Conservation (phyloP, 1,140 invertebrate genomes). For the Scylla paramamosain region DNA sequence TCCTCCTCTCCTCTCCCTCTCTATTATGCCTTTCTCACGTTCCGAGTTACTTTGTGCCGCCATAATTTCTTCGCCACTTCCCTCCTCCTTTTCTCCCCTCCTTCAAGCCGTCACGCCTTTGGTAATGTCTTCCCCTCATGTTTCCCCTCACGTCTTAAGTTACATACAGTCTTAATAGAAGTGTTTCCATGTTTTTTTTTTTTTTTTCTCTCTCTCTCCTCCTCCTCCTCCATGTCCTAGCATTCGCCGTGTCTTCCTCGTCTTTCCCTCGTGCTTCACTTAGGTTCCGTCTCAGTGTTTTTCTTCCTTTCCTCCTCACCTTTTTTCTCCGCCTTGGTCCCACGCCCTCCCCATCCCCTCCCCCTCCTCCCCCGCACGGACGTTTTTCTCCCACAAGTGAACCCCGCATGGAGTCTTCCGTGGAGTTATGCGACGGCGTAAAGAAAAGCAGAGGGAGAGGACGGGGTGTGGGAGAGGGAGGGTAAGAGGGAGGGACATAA, state of each 20-base stretch:
- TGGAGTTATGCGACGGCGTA: background rate
- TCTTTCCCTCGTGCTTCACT: background rate
- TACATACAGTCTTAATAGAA: background rate
- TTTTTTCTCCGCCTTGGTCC: background rate
- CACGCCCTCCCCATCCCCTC: background rate
- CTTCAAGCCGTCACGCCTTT: background rate
- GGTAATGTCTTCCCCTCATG: constrained; percentile 20
- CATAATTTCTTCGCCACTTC: too few relatives aligned
- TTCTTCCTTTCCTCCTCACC: background rate
- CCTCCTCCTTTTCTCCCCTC: background rate
- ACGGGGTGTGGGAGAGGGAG: background rate
- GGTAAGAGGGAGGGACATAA: background rate
- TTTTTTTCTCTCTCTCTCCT: background rate
- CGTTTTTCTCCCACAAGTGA: constrained; percentile 17
- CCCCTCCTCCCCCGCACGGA: background rate
- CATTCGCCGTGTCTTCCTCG: background rate
- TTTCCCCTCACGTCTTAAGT: background rate
- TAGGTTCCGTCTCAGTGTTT: background rate
- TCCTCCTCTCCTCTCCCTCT: background rate
- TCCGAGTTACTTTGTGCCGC: too few relatives aligned
- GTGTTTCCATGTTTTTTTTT: background rate
- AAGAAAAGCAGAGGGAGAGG: constrained; percentile 9
- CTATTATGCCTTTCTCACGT: too few relatives aligned
- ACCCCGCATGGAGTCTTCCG: constrained; percentile 36
- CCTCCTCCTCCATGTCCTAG: background rate